These are phyloP conservation scores for Poecilia gillii DNA, from an alignment of 2,797 vertebrate genomes.

Conservation along the genomic window DNA sequence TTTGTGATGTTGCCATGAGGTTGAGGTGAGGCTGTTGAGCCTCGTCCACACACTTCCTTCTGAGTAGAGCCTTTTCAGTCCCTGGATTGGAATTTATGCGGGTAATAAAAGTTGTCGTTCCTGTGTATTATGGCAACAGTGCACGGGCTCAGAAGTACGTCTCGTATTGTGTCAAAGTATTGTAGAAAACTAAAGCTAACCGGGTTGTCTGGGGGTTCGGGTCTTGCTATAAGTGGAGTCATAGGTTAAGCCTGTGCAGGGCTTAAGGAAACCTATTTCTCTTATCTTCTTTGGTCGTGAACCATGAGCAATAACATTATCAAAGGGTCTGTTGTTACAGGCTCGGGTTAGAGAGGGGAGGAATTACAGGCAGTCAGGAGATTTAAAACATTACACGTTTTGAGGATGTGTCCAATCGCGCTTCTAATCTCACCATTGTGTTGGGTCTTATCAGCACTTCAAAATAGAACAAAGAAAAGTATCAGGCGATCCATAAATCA, in stretches of 20 bases:
- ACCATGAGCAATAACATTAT: constrained; percentile 84
- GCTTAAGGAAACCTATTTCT: constrained; percentile 85
- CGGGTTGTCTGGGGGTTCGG: constrained; percentile 64
- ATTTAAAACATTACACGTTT: constrained; percentile 74
- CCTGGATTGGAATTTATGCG: constrained; percentile 38
- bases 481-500: constrained; percentile 80
- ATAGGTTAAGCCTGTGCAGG: constrained; percentile 82
- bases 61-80: constrained; percentile 16
- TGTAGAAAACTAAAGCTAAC: constrained; percentile 64
- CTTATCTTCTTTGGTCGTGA: constrained; percentile 82
- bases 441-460: constrained; percentile 74
- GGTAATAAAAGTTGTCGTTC: constrained; percentile 35
- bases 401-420: constrained; percentile 74
- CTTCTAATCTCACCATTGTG: constrained; percentile 82
- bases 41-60: background rate
- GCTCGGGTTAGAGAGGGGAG: constrained; percentile 63
- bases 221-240: constrained; percentile 80
- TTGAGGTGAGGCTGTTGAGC: background rate
- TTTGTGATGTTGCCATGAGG: background rate
- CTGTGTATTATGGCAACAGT: constrained; percentile 28
- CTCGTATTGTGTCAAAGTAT: constrained; percentile 55
- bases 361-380: constrained; percentile 79
- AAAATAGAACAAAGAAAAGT: constrained; percentile 77
- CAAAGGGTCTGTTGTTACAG: constrained; percentile 81
- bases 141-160: constrained; percentile 54